Conservation (phyloP, 2,797 vertebrate species). For the Aulostomus chinensis region DNA sequence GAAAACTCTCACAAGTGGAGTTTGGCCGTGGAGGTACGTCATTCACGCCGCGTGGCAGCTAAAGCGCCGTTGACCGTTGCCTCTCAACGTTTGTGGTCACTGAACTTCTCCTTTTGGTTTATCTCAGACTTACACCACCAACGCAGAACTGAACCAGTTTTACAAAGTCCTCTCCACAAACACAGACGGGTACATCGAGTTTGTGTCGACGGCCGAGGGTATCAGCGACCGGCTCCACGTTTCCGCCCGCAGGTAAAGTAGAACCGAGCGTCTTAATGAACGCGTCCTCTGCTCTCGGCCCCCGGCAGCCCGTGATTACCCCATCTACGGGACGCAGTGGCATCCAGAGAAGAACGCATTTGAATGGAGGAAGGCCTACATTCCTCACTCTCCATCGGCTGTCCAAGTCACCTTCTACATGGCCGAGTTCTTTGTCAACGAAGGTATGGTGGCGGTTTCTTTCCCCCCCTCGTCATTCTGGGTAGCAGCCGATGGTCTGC, state of each 20-base stretch:
- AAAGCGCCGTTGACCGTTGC: too few species aligned
- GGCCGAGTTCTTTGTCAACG: constrained; percentile 90
- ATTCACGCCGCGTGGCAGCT: not conserved
- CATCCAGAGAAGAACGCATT: constrained; percentile 95
- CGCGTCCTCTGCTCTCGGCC: too few species aligned
- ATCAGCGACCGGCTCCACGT: not conserved
- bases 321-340: constrained; percentile 93
- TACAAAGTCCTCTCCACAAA: constrained; percentile 91
- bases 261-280: too few species aligned
- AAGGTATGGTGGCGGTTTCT: too few species aligned
- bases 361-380: constrained; percentile 83
- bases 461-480: too few species aligned
- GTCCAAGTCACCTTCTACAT: constrained; percentile 84
- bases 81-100: not conserved
- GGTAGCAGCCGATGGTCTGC: too few species aligned
- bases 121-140: constrained; percentile 84
- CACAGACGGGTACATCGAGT: constrained; percentile 78
- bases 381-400: constrained; percentile 81
- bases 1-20: constrained; percentile 90
- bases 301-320: constrained; percentile 83
- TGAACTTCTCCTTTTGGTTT: not conserved
- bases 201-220: constrained; percentile 96
- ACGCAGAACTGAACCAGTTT: constrained; percentile 82
- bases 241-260: too few species aligned
- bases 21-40: constrained; percentile 80